Percentiles rank a stretch among this genome's conserved stretches.
phyloP scores from a whole-genome alignment of 2,888 invertebrate genomes.

The Sinhomidia bicolor region DNA sequence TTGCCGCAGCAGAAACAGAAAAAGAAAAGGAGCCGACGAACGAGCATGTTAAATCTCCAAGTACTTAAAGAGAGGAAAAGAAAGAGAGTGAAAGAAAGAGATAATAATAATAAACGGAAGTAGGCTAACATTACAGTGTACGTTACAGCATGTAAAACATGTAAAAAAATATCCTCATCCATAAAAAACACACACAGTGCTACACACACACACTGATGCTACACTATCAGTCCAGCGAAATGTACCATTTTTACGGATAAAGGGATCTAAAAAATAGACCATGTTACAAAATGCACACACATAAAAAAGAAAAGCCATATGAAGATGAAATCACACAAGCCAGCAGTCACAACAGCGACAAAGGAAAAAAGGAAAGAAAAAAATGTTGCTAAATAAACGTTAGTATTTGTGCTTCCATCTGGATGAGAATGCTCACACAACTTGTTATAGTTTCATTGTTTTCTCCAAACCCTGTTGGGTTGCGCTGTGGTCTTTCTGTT shows the following conservation, averaged over 20 bases:
- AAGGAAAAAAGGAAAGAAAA: background rate
- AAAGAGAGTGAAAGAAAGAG: conserved; percentile 44
- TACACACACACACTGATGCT: background rate
- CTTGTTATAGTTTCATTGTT: background rate
- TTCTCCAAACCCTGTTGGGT: background rate
- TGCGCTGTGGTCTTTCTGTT: conserved; percentile 8
- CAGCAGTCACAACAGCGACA: too few relatives aligned
- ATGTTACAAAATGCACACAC: background rate
- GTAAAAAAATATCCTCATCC: conserved; percentile 56
- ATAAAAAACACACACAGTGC: conserved; percentile 55
- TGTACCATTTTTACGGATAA: conserved; percentile 31
- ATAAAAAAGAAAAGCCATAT: background rate
- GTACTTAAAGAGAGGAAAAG: background rate
- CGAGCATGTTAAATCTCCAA: conserved; percentile 34
- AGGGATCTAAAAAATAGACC: background rate
- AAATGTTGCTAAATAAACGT: background rate
- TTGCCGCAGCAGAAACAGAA: conserved; percentile 52
- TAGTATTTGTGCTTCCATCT: background rate
- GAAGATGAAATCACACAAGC: background rate
- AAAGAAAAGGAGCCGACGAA: conserved; percentile 6
- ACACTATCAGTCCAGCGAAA: background rate
- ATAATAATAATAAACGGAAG: conserved; percentile 61
- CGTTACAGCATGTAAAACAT: conserved; percentile 54
- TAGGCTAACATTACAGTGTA: conserved; percentile 60
- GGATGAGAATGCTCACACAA: background rate